phyloP scores from a whole-genome alignment of 1,140 invertebrate species.

The Rhyzopertha dominica region DNA sequence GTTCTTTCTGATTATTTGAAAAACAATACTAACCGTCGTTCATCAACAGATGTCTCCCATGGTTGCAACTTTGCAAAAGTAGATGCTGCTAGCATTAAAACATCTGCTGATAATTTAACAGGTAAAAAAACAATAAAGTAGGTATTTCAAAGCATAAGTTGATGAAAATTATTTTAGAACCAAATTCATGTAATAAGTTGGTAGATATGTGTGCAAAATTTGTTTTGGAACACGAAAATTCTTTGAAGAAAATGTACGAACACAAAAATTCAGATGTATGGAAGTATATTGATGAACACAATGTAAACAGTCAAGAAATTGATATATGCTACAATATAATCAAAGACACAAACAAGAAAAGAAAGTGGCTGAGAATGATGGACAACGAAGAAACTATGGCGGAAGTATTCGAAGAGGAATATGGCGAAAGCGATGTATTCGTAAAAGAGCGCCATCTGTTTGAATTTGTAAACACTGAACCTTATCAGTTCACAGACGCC shows the following conservation, averaged over 20 bases:
- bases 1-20: not conserved
- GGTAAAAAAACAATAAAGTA: too few species aligned
- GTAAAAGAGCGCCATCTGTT: slow-evolving; percentile 26
- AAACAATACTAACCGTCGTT: not conserved
- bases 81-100: too few species aligned
- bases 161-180: too few species aligned
- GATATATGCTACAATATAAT: slow-evolving; percentile 26
- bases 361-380: slow-evolving; percentile 31
- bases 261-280: slow-evolving; percentile 29
- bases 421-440: slow-evolving; percentile 31
- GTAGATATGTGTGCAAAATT: slow-evolving; percentile 30
- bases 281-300: slow-evolving; percentile 27
- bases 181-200: too few species aligned
- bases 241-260: slow-evolving; percentile 24
- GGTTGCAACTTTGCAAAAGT: too few species aligned
- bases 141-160: too few species aligned
- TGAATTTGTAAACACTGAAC: slow-evolving; percentile 24
- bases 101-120: too few species aligned
- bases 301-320: slow-evolving; percentile 17
- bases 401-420: slow-evolving; percentile 28
- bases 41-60: not conserved
- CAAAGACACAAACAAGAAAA: slow-evolving; percentile 36
- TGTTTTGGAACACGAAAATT: slow-evolving; percentile 24
- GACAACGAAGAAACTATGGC: slow-evolving; percentile 30
- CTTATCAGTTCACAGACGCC: slow-evolving; percentile 19